A percentile compares a stretch with the other conserved stretches of the same genome.
Evolutionary conservation across 2,113 vertebrate genomes (phyloP).

Genomic region (Orcinus orca): DNA sequence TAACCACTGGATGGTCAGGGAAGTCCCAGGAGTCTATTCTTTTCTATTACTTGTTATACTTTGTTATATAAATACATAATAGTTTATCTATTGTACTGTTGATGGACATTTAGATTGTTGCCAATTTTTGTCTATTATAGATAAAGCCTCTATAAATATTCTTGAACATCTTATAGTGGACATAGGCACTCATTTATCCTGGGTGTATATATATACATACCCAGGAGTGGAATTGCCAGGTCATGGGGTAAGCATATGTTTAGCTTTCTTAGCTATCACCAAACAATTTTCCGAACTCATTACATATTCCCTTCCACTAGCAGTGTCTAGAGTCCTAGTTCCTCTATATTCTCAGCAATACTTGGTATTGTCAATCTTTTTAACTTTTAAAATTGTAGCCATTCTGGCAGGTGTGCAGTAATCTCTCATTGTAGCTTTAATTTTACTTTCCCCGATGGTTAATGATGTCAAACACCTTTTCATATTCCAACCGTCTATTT

Average conservation of each 20-base stretch:
- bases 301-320: background rate
- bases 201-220: background rate
- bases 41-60: background rate
- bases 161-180: background rate
- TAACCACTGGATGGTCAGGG: background rate
- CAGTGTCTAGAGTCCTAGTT: background rate
- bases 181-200: background rate
- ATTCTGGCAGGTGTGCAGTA: background rate
- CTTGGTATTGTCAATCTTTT: background rate
- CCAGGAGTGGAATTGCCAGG: background rate
- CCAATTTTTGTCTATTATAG: background rate
- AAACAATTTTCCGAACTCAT: background rate
- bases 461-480: background rate
- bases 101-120: background rate
- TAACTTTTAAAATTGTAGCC: background rate
- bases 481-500: background rate
- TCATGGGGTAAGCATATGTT: background rate
- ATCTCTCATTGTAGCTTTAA: background rate
- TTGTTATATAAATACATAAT: background rate
- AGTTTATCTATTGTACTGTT: background rate
- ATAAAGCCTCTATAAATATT: background rate
- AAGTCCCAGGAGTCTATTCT: background rate
- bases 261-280: background rate
- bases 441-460: background rate
- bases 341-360: background rate